Base-by-base conservation (phyloP, 2,888 invertebrate genomes). In the Drosophila austrosaltans region DNA sequence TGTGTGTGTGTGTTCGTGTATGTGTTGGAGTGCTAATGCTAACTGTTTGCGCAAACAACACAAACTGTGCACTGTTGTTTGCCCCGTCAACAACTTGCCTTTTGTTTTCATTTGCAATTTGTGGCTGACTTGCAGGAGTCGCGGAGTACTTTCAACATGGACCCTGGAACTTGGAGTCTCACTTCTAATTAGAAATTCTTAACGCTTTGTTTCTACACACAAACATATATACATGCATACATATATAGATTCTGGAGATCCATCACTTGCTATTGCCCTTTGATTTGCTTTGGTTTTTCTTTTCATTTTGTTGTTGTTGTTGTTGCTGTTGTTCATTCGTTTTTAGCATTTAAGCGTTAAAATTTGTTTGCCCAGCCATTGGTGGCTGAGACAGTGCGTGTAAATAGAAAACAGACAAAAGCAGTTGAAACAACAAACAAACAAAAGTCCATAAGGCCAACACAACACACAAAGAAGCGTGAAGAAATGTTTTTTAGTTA, bases 271-370 rank as follows among this genome's bases (percentile, higher is more conserved):
- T 10, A 48, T 48, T 48, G 48, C 48, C 48, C 48, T 48, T 48
- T 48, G 48, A 48, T 48, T 48, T 48, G 48, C 7, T 48, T 48
- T 48, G 48, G 7, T 63, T 32, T 30, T 22, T 1, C 30, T 53
- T 6, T 39, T 4, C 28, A 5, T 30, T 30, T 30, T 30, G 3
- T 30, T 30, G 30, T 30, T 40, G 42, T 10, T 44, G 32, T 32
- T 32, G 22, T 63, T 68, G 63, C 61, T 70, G 74, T 69, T 66
- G 59, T 12, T 10, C 53, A 44, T 64, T 71, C 54, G 83, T 84
- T 84, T 89, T 85, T 89, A 89, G 85, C 89, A 85, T 87, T 85
- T 84, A 80, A 89, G 84, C 85, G 85, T 85, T 89, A 85, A 85
- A 89, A 89, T 82, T 80, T 85, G 87, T 85, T 85, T 85, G 72